phyloP scores from a whole-genome alignment of 2,113 vertebrate genomes.

The Smithornis capensis region DNA sequence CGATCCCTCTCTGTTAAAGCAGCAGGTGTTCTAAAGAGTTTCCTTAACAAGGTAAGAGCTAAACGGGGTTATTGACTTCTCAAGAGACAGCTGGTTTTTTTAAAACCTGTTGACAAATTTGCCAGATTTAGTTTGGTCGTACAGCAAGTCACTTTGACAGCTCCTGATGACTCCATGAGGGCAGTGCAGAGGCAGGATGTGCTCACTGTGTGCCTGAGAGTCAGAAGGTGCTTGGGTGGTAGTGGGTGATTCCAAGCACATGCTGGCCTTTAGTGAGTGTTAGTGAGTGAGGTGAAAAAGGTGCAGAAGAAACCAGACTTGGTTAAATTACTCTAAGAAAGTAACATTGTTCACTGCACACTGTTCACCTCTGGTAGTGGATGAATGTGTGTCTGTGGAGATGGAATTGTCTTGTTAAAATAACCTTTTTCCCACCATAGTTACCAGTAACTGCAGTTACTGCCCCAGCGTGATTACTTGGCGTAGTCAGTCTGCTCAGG shows the following conservation, averaged over 20 bases:
- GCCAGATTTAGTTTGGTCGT: background rate
- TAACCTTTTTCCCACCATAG: background rate
- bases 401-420: background rate
- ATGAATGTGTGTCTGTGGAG: background rate
- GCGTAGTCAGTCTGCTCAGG: background rate
- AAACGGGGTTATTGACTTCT: background rate
- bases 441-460: background rate
- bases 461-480: background rate
- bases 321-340: background rate
- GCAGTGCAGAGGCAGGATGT: background rate
- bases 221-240: background rate
- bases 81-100: background rate
- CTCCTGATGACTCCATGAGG: background rate
- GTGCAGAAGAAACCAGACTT: background rate
- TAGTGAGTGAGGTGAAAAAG: background rate
- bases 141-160: background rate
- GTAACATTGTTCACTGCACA: background rate
- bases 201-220: background rate
- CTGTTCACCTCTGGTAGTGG: background rate
- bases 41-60: conserved; percentile 93
- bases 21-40: conserved; percentile 96
- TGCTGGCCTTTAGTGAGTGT: background rate
- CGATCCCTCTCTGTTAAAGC: conserved; percentile 98
- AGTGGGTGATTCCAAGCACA: background rate
- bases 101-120: background rate